Percentiles rank a stretch among this genome's conserved stretches.
phyloP scores from a whole-genome alignment of 2,888 invertebrate species.

The Argyresthia albistria region DNA sequence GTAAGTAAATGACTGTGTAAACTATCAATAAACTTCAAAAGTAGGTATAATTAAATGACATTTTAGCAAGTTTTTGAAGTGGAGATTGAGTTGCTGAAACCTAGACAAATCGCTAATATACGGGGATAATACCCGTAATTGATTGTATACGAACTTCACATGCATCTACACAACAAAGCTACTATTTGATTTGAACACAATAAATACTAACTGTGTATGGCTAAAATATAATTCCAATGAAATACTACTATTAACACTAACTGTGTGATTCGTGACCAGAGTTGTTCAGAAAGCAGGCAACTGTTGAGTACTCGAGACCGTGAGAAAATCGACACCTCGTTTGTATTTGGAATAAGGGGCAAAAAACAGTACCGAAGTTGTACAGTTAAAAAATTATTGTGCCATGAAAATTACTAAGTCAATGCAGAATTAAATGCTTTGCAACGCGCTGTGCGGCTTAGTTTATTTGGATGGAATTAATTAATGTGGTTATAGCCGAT shows the following conservation, averaged over 20 bases:
- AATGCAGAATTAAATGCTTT: slow-evolving; percentile 64
- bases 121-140: no score
- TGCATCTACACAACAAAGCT: neutral
- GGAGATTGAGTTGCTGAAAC: neutral
- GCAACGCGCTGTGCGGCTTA: slow-evolving; percentile 47
- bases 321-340: slow-evolving; percentile 47
- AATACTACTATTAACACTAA: neutral
- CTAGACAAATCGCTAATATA: neutral
- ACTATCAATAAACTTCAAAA: no score
- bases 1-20: no score
- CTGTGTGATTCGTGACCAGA: neutral
- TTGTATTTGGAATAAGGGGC: slow-evolving; percentile 22
- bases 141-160: no score
- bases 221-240: slow-evolving; percentile 1
- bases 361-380: slow-evolving; percentile 47
- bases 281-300: slow-evolving; percentile 33
- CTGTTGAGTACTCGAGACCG: slow-evolving; percentile 51
- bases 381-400: slow-evolving; percentile 67
- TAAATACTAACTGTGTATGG: slow-evolving; percentile 5
- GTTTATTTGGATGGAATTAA: slow-evolving; percentile 68
- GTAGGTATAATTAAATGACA: no score
- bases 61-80: no score
- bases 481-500: slow-evolving; percentile 57
- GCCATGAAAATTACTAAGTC: slow-evolving; percentile 66
- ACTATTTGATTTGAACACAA: slow-evolving; percentile 7